These are phyloP conservation scores for Eumaeus atala DNA, from an alignment of 1,140 invertebrate genomes.

Conservation along the genomic window DNA sequence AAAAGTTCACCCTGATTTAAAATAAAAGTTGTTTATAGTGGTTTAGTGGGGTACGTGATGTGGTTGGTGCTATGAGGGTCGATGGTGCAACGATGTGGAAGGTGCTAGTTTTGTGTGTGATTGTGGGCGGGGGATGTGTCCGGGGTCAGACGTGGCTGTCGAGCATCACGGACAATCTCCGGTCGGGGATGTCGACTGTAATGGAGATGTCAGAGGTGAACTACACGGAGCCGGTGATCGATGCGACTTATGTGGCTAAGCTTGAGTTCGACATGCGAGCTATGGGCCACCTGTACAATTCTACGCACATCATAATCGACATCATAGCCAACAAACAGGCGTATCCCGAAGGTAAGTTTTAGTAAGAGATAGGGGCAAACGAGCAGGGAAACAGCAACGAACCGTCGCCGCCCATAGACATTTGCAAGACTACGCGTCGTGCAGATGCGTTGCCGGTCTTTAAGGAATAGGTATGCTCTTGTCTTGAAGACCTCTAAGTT, in stretches of 20 bases:
- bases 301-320: constrained; percentile 78
- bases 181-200: constrained; percentile 44
- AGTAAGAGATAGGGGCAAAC: too few species aligned
- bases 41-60: constrained; percentile 21
- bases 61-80: constrained; percentile 28
- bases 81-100: constrained; percentile 30
- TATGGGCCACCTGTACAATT: constrained; percentile 81
- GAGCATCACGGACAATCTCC: constrained; percentile 41
- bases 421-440: too few species aligned
- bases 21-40: constrained; percentile 15
- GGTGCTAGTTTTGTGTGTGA: constrained; percentile 26
- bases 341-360: constrained; percentile 63
- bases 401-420: too few species aligned
- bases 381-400: too few species aligned
- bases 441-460: too few species aligned
- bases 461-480: too few species aligned
- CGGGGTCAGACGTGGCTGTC: constrained; percentile 34
- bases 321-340: constrained; percentile 66
- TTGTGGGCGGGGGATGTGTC: constrained; percentile 29
- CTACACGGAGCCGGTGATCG: constrained; percentile 60
- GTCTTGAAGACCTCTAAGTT: too few species aligned
- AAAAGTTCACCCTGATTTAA: constrained; percentile 35
- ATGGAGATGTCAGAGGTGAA: constrained; percentile 52
- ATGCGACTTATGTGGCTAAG: constrained; percentile 74
- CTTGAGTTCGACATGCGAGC: constrained; percentile 78